Conservation (phyloP, 2,113 vertebrate species). For the Regulus satrapa region DNA sequence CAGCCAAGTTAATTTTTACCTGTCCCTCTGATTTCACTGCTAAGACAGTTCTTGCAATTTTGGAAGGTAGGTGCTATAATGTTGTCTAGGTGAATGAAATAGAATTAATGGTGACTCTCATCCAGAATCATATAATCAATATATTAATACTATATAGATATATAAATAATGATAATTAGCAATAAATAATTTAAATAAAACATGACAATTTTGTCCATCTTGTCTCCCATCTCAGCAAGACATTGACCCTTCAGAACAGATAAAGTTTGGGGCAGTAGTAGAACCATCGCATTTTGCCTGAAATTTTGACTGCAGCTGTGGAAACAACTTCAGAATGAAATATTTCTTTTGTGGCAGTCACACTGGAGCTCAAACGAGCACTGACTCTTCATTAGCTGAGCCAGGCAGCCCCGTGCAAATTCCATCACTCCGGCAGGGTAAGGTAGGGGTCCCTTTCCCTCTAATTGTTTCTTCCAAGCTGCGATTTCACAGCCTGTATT, state of each 20-base stretch:
- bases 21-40: background rate
- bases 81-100: background rate
- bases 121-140: background rate
- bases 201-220: background rate
- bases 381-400: background rate
- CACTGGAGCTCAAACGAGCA: background rate
- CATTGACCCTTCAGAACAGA: rapidly evolving
- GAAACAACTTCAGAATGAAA: background rate
- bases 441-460: conserved; percentile 27
- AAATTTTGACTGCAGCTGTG: background rate
- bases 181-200: background rate
- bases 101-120: background rate
- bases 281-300: background rate
- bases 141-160: no score
- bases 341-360: background rate
- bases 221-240: rapidly evolving
- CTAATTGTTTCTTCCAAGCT: conserved; percentile 42
- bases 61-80: background rate
- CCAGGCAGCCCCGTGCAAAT: background rate
- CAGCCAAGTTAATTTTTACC: background rate
- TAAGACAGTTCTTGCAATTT: background rate
- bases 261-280: rapidly evolving
- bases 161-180: background rate
- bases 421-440: conserved; percentile 22
- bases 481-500: conserved; percentile 40